phyloP scores from a whole-genome alignment of 1,140 invertebrate genomes.

The Hylyphantes graminicola region DNA sequence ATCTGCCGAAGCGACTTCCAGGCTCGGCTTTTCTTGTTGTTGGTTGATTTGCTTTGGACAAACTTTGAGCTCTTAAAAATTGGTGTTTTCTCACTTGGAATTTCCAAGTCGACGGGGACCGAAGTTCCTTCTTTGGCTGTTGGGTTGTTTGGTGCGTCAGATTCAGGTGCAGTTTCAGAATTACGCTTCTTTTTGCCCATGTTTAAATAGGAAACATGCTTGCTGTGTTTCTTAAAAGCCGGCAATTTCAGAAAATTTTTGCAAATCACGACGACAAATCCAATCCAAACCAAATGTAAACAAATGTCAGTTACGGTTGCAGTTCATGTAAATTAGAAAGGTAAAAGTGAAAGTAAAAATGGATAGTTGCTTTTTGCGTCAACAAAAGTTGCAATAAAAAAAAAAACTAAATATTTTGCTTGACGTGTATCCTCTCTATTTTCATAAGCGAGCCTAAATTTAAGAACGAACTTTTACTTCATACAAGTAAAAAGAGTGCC shows the following conservation, averaged over 20 bases:
- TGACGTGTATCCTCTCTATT: too few species aligned
- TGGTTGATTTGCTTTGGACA: conserved; percentile 52
- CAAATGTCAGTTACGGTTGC: background rate
- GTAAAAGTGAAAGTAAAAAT: background rate
- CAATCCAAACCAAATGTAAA: background rate
- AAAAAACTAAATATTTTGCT: too few species aligned
- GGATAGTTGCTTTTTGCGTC: too few species aligned
- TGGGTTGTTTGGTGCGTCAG: conserved; percentile 6
- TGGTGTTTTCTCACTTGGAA: conserved; percentile 10
- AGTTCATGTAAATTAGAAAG: background rate
- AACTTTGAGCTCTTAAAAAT: conserved; percentile 48
- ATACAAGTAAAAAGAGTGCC: too few species aligned
- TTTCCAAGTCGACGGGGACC: conserved; percentile 1
- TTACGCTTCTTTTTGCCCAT: conserved; percentile 49
- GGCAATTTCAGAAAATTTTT: background rate
- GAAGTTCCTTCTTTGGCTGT: conserved; percentile 15
- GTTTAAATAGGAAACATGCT: background rate
- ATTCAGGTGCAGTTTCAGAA: background rate
- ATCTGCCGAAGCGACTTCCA: conserved; percentile 69
- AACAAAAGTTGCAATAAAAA: too few species aligned
- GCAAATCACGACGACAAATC: too few species aligned
- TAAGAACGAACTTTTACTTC: too few species aligned
- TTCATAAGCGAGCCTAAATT: too few species aligned
- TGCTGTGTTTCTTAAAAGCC: background rate
- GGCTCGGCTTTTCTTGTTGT: conserved; percentile 65